These are phyloP conservation scores for Perizoma flavofasciatum DNA, from an alignment of 2,888 invertebrate species.

Conservation along the genomic window DNA sequence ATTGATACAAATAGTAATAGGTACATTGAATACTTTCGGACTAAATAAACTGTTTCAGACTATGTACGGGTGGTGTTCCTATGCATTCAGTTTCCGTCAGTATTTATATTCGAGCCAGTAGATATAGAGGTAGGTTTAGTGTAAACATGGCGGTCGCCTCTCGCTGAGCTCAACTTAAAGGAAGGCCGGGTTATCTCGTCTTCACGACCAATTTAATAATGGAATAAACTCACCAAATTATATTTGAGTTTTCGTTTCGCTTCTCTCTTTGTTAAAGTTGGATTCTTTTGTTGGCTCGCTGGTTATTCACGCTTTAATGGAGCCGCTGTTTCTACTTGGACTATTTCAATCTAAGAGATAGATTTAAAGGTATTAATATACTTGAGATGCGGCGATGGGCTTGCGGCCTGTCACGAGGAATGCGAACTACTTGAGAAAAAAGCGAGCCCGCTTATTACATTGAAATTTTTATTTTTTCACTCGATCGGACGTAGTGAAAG, in stretches of 20 bases:
- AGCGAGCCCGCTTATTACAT: no score
- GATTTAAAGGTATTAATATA: background rate
- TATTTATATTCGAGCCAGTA: no score
- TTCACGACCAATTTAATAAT: constrained; percentile 81
- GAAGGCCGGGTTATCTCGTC: constrained; percentile 67
- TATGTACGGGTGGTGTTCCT: no score
- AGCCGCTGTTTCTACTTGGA: constrained; percentile 14
- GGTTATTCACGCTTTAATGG: constrained; percentile 22
- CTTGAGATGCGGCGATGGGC: no score
- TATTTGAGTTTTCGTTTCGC: constrained; percentile 64
- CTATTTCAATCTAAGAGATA: constrained; percentile 5
- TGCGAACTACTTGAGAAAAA: no score
- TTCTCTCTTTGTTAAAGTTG: constrained; percentile 43
- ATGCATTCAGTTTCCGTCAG: no score
- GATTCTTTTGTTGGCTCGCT: constrained; percentile 32
- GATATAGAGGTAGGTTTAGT: background rate
- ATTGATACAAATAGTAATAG: no score
- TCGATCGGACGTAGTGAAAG: no score
- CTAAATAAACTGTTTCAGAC: no score
- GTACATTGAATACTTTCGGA: no score
- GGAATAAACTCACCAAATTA: constrained; percentile 69
- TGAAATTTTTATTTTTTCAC: no score
- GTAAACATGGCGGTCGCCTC: background rate
- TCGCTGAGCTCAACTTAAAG: constrained; percentile 27
- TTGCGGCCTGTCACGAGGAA: no score